phyloP scores from a whole-genome alignment of 2,797 vertebrate genomes.

The Aphelocoma californica region DNA sequence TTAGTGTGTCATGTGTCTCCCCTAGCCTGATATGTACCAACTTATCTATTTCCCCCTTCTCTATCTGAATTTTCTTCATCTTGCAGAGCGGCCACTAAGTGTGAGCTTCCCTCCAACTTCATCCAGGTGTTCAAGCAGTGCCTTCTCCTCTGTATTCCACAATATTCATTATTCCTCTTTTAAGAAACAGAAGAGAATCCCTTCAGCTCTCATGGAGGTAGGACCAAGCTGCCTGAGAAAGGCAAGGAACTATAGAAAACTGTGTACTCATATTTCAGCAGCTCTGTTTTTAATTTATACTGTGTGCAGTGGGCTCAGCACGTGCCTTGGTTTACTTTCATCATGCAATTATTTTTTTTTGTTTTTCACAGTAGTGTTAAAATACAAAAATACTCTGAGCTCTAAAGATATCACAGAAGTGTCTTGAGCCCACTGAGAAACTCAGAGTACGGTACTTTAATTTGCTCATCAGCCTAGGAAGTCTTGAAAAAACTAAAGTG shows the following conservation, averaged over 20 bases:
- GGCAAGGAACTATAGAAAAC: not conserved
- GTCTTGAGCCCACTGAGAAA: not conserved
- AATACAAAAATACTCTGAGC: not conserved
- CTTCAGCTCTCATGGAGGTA: slow-evolving; percentile 88
- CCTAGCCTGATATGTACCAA: not conserved
- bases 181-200: slow-evolving; percentile 91
- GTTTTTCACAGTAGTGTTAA: not conserved
- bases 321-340: not conserved
- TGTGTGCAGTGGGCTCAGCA: not conserved
- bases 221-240: slow-evolving; percentile 26
- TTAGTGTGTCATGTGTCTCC: not conserved
- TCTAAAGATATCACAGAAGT: not conserved
- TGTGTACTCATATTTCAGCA: not conserved
- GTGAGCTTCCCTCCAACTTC: slow-evolving; percentile 80
- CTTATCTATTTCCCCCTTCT: not conserved
- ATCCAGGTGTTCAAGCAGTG: slow-evolving; percentile 81
- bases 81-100: slow-evolving; percentile 78
- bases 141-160: slow-evolving; percentile 91
- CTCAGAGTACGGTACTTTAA: not conserved
- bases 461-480: not conserved
- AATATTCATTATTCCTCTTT: slow-evolving; percentile 90
- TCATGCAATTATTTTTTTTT: not conserved
- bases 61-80: slow-evolving; percentile 4
- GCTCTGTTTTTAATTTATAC: not conserved
- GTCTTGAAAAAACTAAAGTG: not conserved